phyloP scores from a whole-genome alignment of 2,888 invertebrate genomes.

The Cryptocephalus moraei region DNA sequence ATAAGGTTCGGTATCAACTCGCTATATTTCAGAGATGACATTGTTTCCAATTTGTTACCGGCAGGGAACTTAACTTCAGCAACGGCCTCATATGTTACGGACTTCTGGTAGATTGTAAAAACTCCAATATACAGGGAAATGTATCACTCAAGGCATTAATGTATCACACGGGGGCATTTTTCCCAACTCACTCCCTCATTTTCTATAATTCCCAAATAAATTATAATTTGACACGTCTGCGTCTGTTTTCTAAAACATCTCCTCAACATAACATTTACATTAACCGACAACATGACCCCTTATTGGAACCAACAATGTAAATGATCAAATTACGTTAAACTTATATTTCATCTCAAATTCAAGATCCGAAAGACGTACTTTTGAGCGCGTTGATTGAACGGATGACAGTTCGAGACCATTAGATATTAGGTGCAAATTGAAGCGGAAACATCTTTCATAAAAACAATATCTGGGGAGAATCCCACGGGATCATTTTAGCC shows the following conservation, averaged over 20 bases:
- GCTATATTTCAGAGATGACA: conserved; percentile 28
- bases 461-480: conserved; percentile 21
- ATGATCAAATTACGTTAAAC: no score
- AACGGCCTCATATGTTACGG: conserved; percentile 19
- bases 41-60: conserved; percentile 25
- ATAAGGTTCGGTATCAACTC: conserved; percentile 20
- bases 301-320: no score
- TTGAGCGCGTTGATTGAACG: no score
- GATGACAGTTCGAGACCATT: no score
- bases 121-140: conserved; percentile 20
- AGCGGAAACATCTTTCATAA: conserved; percentile 27
- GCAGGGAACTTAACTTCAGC: conserved; percentile 15
- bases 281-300: no score
- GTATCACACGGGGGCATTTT: conserved; percentile 11
- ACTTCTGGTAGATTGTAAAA: conserved; percentile 15
- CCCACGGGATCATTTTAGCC: not conserved
- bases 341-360: no score
- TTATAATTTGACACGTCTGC: no score
- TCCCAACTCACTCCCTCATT: not conserved
- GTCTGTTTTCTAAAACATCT: no score
- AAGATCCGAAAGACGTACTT: no score
- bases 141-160: conserved; percentile 20
- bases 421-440: conserved; percentile 12
- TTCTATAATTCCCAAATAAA: no score
- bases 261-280: no score